Evolutionary conservation across 1,140 invertebrate species (phyloP).

Genomic region (Scaptomyza pallida): DNA sequence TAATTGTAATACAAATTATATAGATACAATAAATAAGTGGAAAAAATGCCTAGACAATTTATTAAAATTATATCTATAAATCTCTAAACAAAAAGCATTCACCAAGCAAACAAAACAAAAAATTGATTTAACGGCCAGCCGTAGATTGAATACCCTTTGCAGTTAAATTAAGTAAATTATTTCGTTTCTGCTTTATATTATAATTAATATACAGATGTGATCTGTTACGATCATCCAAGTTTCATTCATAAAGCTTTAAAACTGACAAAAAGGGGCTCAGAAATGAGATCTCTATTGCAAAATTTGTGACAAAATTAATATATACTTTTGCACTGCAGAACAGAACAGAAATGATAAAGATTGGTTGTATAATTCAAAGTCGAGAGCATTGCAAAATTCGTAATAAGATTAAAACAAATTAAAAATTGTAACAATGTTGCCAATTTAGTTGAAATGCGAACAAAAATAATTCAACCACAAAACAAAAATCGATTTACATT

Average conservation of each 20-base stretch:
- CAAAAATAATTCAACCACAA: slow-evolving; percentile 44
- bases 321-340: slow-evolving; percentile 17
- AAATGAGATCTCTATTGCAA: neutral
- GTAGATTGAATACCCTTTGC: slow-evolving; percentile 28
- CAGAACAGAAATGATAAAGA: slow-evolving; percentile 22
- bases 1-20: slow-evolving; percentile 60
- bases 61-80: slow-evolving; percentile 47
- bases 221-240: slow-evolving; percentile 6
- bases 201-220: slow-evolving; percentile 3
- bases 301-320: slow-evolving; percentile 9
- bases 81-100: neutral
- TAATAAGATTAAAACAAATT: slow-evolving; percentile 49
- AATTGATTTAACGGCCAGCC: slow-evolving; percentile 21
- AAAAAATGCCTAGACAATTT: slow-evolving; percentile 68
- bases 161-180: neutral
- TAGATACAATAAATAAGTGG: slow-evolving; percentile 69
- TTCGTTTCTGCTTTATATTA: neutral
- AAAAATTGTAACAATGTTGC: slow-evolving; percentile 66
- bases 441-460: slow-evolving; percentile 62
- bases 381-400: slow-evolving; percentile 45
- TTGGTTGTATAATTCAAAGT: slow-evolving; percentile 47
- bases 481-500: slow-evolving; percentile 51
- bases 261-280: neutral
- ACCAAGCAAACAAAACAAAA: slow-evolving; percentile 22
- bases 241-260: neutral